Evolutionary conservation across 2,797 vertebrate species (phyloP).

Genomic region (Sebastes oblongus): DNA sequence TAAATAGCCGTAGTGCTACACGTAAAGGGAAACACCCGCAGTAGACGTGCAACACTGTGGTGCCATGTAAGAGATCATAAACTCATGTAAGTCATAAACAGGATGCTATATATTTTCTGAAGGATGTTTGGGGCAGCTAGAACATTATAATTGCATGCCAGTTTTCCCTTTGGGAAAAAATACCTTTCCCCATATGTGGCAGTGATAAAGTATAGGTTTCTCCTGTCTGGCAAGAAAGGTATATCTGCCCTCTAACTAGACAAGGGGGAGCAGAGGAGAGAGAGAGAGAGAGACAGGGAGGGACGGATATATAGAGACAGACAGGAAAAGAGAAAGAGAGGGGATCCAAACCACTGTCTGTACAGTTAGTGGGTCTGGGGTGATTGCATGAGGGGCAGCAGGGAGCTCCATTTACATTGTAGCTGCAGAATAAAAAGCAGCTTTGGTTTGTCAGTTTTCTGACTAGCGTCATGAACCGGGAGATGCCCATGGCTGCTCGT

Average conservation of each 20-base stretch:
- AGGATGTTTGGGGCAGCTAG: conserved; percentile 62
- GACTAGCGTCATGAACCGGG: conserved; percentile 77
- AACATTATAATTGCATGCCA: conserved; percentile 68
- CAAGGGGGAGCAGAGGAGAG: conserved; percentile 57
- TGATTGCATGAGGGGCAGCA: conserved; percentile 64
- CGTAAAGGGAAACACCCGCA: conserved; percentile 32
- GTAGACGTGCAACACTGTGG: conserved; percentile 35
- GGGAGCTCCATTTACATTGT: conserved; percentile 70
- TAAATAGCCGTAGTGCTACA: conserved; percentile 11
- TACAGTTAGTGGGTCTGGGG: conserved; percentile 52
- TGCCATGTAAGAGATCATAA: conserved; percentile 62
- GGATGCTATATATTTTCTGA: conserved; percentile 67
- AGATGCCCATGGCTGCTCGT: conserved; percentile 77
- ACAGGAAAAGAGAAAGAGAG: conserved; percentile 24
- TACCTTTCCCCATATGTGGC: conserved; percentile 63
- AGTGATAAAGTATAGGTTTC: conserved; percentile 69
- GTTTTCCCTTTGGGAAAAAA: conserved; percentile 69
- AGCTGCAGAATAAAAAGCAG: conserved; percentile 73
- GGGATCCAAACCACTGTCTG: conserved; percentile 35
- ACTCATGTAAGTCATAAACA: conserved; percentile 64
- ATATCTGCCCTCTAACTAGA: conserved; percentile 73
- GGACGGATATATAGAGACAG: conserved; percentile 1
- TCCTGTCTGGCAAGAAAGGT: conserved; percentile 58
- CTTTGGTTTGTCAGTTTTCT: conserved; percentile 83
- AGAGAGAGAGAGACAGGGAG: neutral